Evolutionary conservation across 2,888 invertebrate species (phyloP), one percentile per base, ranked within the genome.

Genomic region (Agonopterix heracliana): DNA sequence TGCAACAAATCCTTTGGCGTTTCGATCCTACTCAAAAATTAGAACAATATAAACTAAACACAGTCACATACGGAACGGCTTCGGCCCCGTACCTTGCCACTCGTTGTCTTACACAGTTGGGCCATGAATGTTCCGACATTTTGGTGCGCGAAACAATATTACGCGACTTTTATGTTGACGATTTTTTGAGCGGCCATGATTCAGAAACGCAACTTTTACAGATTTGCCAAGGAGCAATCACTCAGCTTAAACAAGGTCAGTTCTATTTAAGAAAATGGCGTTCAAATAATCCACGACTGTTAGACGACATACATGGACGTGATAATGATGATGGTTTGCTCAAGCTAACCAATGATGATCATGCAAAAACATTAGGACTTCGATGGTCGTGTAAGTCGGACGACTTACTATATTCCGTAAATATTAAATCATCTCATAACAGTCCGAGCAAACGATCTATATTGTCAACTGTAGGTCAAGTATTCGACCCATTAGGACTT

Each of bases 11-110:
- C 14, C 9, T 61, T n/a, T 63, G 48, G 41, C 43, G 61, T 1
- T 47, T 17, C 7, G 43, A 59, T 41, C 38, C 45, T 1, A 14
- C 38, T 14, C 12, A 56, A 13, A 48, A 49, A 9, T 34, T 58
- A 9, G 53, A 58, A 53, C 50, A 49, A 13, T 56, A 49, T 41
- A 51, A 9, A 12, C 34, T 57, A 10, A 59, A 57, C 9, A 61
- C 57, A n/a, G n/a, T n/a, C n/a, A n/a, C n/a, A n/a, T n/a, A n/a
- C n/a, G n/a, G n/a, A n/a, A n/a, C n/a, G n/a, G 57, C 4, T 66
- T 62, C 56, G 34, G 61, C 61, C 0, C 57, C 60, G 3, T 61
- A 56, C 41, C 14, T 61, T 44, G 60, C 56, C 0, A 64, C 57
- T 2, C 57, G 51, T 46, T 62, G 61, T 44, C 45, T 63, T 12